Evolutionary conservation across 2,113 vertebrate genomes (phyloP).

Genomic region (Merops nubicus): DNA sequence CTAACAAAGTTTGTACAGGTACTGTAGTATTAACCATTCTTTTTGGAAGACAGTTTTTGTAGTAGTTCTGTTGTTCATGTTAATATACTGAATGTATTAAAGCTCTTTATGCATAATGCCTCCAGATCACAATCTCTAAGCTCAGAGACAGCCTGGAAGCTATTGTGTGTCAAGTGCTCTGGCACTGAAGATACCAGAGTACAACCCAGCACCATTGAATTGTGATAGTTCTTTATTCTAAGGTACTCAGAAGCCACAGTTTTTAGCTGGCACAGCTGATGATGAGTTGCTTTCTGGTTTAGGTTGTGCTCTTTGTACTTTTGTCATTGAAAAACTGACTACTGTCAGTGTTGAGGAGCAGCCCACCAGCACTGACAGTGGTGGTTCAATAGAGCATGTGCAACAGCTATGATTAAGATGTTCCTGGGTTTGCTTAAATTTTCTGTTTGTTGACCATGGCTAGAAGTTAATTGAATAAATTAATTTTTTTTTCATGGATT

Average conservation of each 20-base stretch:
- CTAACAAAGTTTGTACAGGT: slow-evolving; percentile 99
- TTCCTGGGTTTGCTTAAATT: background rate
- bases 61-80: background rate
- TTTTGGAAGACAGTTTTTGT: background rate
- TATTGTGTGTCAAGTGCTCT: background rate
- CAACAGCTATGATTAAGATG: background rate
- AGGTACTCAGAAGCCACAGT: background rate
- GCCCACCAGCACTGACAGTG: background rate
- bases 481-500: background rate
- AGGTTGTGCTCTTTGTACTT: background rate
- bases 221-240: background rate
- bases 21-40: background rate
- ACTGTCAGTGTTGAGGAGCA: background rate
- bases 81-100: background rate
- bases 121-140: background rate
- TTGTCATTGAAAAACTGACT: background rate
- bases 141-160: background rate
- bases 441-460: background rate
- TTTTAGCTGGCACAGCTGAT: background rate
- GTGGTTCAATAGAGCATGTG: background rate
- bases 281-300: background rate
- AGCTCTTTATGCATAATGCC: background rate
- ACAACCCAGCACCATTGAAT: background rate
- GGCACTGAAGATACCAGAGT: background rate
- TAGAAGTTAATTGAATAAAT: background rate